Base-by-base conservation (phyloP, 2,888 invertebrate genomes). In the Drosophila falleni region DNA sequence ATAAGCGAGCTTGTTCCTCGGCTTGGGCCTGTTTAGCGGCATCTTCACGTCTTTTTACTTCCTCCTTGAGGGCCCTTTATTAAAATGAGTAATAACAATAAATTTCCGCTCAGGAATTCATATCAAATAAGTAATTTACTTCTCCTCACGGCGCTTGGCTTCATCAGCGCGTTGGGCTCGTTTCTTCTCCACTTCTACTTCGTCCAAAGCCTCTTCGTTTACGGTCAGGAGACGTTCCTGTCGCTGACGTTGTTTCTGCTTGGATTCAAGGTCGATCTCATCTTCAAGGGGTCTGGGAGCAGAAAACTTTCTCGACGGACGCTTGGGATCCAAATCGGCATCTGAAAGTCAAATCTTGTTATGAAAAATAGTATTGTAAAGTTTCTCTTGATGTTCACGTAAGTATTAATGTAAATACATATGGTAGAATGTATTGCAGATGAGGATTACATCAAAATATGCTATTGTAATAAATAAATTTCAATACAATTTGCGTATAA, bases 271-370 rank as follows among this genome's bases (percentile, higher is more conserved):
- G 65, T 93, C 93, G 15, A 85, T 61, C 2, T 94, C 94, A 84
- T 95, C 95, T 77, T 95, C 95, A 91, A 95, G 93, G 59, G 92
- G 91, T 85, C 93, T 92, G 62, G 94, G 94, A 71, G 93, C 93
- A 91, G 95, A 94, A 93, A 96, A 96, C 92, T 94, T 95, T 91
- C 96, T 94, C 90, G 95, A 94, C 87, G 95, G 95, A 90, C 96
- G 95, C 92, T 94, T 94, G 79, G 96, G 95, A 78, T 95, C 94
- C 93, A 96, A 94, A 89, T 94, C 94, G 81, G 94, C 94, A 94
- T 94, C 91, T 84, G 74, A 87, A 85, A 84, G 29, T 55, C 58
- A 51, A 65, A 39, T 37, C 11, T 46, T 8, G 46, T 62, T 73
- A 44, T 54, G n/a, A 53, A 50, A 49, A 23, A 58, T 46, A 26